Evolutionary conservation across 2,888 invertebrate genomes (phyloP).

Genomic region (Ischnus inquisitorius): DNA sequence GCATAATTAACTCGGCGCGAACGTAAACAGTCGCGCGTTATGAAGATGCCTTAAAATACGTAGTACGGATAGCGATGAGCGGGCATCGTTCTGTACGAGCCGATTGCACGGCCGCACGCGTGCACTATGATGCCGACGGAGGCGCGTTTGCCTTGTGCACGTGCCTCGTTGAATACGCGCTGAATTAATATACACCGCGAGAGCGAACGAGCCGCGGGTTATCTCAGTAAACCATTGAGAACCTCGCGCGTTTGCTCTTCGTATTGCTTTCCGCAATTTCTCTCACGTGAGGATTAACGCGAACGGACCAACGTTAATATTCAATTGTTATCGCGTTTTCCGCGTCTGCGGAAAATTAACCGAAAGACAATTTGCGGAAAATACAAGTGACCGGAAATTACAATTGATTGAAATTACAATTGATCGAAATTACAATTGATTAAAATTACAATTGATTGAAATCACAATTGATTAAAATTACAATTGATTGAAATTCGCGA

Average conservation of each 20-base stretch:
- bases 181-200: conserved; percentile 6
- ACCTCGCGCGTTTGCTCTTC: background rate
- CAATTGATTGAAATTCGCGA: no score
- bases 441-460: no score
- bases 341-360: no score
- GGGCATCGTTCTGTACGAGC: background rate
- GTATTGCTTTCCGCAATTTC: background rate
- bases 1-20: conserved; percentile 60
- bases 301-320: background rate
- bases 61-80: conserved; percentile 45
- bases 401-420: no score
- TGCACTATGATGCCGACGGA: conserved; percentile 10
- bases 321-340: background rate
- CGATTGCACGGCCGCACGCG: conserved; percentile 41
- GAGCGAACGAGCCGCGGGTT: background rate
- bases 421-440: no score
- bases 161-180: conserved; percentile 19
- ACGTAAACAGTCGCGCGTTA: conserved; percentile 53
- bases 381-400: no score
- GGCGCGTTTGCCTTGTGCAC: background rate
- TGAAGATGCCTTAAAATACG: conserved; percentile 40
- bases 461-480: no score
- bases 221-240: conserved; percentile 4
- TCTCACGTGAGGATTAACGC: background rate
- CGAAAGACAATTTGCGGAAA: no score